Evolutionary conservation across 2,888 invertebrate genomes (phyloP).

Genomic region (Scaptodrosophila latifasciaeformis): DNA sequence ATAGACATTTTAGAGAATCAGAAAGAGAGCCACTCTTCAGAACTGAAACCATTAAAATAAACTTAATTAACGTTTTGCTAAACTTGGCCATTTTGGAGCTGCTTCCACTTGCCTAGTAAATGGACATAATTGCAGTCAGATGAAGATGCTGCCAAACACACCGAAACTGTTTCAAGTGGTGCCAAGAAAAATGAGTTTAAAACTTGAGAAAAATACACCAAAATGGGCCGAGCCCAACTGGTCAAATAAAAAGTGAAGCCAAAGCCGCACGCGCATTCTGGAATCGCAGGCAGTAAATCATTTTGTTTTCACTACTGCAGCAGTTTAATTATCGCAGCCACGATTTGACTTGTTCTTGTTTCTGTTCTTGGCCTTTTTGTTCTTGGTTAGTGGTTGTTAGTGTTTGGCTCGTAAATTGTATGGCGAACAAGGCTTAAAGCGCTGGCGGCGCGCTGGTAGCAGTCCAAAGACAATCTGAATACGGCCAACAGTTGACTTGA

Average conservation of each 20-base stretch:
- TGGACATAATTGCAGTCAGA: no score
- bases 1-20: no score
- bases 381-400: not conserved
- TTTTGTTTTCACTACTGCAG: constrained; percentile 56
- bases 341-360: not conserved
- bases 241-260: constrained; percentile 15
- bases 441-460: constrained; percentile 28
- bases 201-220: not conserved
- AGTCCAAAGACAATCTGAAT: constrained; percentile 30
- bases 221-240: not conserved
- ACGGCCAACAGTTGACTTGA: constrained; percentile 3
- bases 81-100: no score
- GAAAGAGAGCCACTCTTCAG: no score
- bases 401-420: constrained; percentile 50
- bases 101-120: no score
- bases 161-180: no score
- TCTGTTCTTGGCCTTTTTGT: no score
- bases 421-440: constrained; percentile 40
- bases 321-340: constrained; percentile 58
- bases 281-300: constrained; percentile 47
- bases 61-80: no score
- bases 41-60: not conserved
- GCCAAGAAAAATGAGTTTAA: not conserved
- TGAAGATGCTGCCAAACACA: no score
- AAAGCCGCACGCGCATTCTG: not conserved